These are phyloP conservation scores for Alloscopus bannaensis DNA, from an alignment of 2,888 invertebrate species.

Conservation along the genomic window DNA sequence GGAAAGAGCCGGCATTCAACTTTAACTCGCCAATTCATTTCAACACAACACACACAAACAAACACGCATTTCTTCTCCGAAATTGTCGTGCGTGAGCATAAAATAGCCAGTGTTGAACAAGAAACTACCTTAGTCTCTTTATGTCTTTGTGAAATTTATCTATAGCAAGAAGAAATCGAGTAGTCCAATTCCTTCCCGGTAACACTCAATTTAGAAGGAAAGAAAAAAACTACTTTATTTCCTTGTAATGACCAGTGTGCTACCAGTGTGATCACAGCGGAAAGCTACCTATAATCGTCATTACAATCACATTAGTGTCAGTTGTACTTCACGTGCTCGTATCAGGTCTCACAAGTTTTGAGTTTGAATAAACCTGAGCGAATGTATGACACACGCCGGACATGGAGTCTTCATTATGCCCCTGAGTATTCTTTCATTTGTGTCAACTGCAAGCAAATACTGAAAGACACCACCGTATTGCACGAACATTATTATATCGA, in stretches of 20 bases:
- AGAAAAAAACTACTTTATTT: slow-evolving; percentile 6
- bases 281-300: slow-evolving; percentile 53
- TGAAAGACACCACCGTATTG: too few relatives aligned
- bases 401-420: too few relatives aligned
- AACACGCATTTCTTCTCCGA: neutral
- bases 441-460: too few relatives aligned
- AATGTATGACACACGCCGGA: too few relatives aligned
- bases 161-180: neutral
- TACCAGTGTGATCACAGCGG: slow-evolving; percentile 34
- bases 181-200: neutral
- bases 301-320: slow-evolving; percentile 54
- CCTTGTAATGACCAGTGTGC: slow-evolving; percentile 3
- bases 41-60: neutral
- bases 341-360: too few relatives aligned
- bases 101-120: neutral
- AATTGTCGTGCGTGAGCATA: neutral
- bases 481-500: too few relatives aligned
- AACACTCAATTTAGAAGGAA: neutral
- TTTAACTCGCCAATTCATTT: slow-evolving; percentile 3
- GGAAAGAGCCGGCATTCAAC: neutral
- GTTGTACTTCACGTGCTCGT: slow-evolving; percentile 21
- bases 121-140: neutral
- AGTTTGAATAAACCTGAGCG: too few relatives aligned
- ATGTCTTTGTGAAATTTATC: neutral
- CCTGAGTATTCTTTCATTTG: too few relatives aligned